phyloP scores from a whole-genome alignment of 2,113 vertebrate genomes.

The Rallus limicola region DNA sequence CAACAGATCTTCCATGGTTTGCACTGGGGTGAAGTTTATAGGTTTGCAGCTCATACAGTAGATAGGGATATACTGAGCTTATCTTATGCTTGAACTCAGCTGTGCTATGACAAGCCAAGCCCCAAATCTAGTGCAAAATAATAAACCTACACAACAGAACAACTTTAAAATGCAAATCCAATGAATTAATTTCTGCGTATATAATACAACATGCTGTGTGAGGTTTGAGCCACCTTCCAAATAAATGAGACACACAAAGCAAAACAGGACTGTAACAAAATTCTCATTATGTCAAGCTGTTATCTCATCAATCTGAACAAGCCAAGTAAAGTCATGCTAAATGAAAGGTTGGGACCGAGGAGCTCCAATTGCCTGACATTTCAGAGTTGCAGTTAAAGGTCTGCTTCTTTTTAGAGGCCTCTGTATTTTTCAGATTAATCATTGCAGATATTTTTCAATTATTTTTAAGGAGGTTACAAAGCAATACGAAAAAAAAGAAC shows the following conservation, averaged over 20 bases:
- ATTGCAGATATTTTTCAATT: neutral
- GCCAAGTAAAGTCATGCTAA: neutral
- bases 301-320: neutral
- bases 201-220: neutral
- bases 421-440: neutral
- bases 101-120: neutral
- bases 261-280: neutral
- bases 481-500: neutral
- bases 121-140: neutral
- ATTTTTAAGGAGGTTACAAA: neutral
- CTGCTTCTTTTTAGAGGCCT: neutral
- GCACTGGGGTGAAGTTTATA: neutral
- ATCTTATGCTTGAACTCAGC: neutral
- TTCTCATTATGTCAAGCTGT: neutral
- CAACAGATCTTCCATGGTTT: neutral
- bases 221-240: neutral
- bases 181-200: neutral
- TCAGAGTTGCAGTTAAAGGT: neutral
- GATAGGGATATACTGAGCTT: neutral
- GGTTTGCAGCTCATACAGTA: neutral
- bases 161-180: neutral
- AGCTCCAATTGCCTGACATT: neutral
- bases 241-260: neutral
- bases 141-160: neutral
- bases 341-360: neutral